phyloP scores from a whole-genome alignment of 2,888 invertebrate genomes.

The Drosophila formosana region DNA sequence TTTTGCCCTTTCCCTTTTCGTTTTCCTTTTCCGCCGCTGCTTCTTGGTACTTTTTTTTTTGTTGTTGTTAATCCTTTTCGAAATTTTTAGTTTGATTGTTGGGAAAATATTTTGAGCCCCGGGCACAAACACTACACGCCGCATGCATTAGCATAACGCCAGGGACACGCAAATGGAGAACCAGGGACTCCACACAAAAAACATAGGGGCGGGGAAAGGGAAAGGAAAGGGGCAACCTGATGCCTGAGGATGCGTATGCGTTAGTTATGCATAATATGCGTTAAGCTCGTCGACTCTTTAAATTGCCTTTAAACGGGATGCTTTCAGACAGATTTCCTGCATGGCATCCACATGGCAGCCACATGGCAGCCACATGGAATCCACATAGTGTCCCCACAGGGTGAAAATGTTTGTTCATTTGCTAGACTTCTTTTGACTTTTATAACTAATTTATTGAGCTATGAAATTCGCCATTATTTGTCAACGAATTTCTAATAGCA shows the following conservation, averaged over 20 bases:
- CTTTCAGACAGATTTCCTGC: neutral
- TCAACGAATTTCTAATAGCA: too few relatives aligned
- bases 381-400: neutral
- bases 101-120: slow-evolving; percentile 67
- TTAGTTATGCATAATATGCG: slow-evolving; percentile 16
- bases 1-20: neutral
- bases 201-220: neutral
- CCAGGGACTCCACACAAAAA: neutral
- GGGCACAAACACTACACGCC: slow-evolving; percentile 48
- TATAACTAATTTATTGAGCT: too few relatives aligned
- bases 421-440: too few relatives aligned
- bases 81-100: slow-evolving; percentile 76
- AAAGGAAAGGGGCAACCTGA: neutral
- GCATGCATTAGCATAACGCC: slow-evolving; percentile 54
- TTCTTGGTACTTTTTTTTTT: slow-evolving; percentile 5
- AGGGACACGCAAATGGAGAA: slow-evolving; percentile 11
- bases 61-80: slow-evolving; percentile 67
- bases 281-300: slow-evolving; percentile 5
- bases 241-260: slow-evolving; percentile 14
- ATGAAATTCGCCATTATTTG: too few relatives aligned
- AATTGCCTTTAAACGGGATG: slow-evolving; percentile 8
- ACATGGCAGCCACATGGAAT: neutral
- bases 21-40: neutral
- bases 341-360: too few relatives aligned
- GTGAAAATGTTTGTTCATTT: too few relatives aligned